phyloP scores from a whole-genome alignment of 2,113 vertebrate genomes.

The Serilophus lunatus region DNA sequence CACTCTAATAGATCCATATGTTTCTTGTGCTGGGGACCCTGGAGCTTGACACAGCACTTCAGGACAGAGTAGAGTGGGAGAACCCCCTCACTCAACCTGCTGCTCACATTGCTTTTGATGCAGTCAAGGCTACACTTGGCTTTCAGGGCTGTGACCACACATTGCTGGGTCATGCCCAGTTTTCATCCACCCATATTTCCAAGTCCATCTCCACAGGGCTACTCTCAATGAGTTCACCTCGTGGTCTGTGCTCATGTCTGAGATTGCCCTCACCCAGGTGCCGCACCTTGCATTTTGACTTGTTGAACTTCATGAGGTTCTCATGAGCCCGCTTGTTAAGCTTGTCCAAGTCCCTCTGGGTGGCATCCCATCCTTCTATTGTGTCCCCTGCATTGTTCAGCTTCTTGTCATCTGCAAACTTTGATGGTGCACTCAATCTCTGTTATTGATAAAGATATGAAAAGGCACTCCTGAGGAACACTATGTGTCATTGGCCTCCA shows the following conservation, averaged over 20 bases:
- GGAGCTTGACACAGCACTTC: too few relatives aligned
- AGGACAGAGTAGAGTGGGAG: too few relatives aligned
- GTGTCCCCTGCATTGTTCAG: accelerated
- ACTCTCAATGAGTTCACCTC: neutral
- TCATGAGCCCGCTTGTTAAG: neutral
- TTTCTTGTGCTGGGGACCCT: too few relatives aligned
- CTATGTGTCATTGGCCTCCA: neutral
- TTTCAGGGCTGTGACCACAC: too few relatives aligned
- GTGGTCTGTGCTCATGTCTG: neutral
- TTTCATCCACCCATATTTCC: neutral
- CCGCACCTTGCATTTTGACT: neutral
- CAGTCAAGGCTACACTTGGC: too few relatives aligned
- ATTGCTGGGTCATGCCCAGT: neutral
- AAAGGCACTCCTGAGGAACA: neutral
- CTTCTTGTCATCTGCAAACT: neutral
- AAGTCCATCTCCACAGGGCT: neutral
- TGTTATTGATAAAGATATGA: neutral
- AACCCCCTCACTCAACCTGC: too few relatives aligned
- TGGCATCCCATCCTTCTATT: neutral
- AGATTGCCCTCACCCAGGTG: neutral
- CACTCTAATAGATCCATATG: too few relatives aligned
- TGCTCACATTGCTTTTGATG: too few relatives aligned
- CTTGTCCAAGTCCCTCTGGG: neutral
- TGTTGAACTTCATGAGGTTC: neutral
- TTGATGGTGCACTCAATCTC: neutral